Evolutionary conservation across 2,797 vertebrate species (phyloP), one percentile per base, ranked within the genome.

Genomic region (Acrocephalus scirpaceus): DNA sequence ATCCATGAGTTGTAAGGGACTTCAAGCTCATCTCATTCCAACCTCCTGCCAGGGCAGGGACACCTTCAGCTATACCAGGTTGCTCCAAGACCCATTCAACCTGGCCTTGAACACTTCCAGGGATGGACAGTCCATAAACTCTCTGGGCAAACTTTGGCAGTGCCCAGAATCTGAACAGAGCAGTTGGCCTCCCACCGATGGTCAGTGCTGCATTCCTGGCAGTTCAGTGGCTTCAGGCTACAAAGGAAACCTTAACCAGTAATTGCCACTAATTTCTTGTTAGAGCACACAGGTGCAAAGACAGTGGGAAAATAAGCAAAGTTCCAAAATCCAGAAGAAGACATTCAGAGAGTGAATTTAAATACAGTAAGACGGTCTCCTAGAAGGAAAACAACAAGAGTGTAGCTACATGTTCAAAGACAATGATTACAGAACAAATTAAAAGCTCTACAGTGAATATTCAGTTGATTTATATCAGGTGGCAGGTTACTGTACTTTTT

Each of bases 171-270:
- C 14, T 32, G 36, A 71, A 44, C 0, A 0, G 74, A 71, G 30
- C 26, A 56, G 26, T 6, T 80, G 69, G 13, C 30, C 36, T 67
- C 69, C 4, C 65, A 15, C 44, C 57, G 57, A 69, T 38, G 67
- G 65, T 69, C 83, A 84, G 57, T 16, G 9, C 3, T 64, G 53
- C 61, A 50, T 69, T 94, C 86, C 81, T 96, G 73, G 4, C 8
- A 83, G 64, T 82, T 93, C 56, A 79, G 73, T 29, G 65, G 58
- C 70, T 89, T 50, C 42, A 83, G 67, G 58, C n/a, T 85, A 79
- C 80, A 73, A 87, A 92, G 77, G 20, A 47, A 95, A 86, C 66
- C 44, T 92, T 56, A 82, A 54, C 48, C 90, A 86, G 26, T 45
- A 88, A 60, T 50, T 88, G 54, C 64, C 47, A 23, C 53, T 77